These are phyloP conservation scores for Orchesellides sinensis DNA, from an alignment of 2,888 invertebrate species.

Conservation along the genomic window DNA sequence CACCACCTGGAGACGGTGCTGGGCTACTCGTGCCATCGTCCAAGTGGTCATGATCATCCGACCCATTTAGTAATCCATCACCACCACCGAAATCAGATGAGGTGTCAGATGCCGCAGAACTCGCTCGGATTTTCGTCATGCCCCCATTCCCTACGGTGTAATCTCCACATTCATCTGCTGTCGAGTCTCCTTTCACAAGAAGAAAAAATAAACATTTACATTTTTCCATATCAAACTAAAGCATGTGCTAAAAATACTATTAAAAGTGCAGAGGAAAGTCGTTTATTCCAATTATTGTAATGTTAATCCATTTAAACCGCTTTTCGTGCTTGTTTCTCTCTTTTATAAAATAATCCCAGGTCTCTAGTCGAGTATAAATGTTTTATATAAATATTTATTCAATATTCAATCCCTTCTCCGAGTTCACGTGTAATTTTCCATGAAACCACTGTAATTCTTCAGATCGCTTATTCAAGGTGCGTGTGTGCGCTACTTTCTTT, in stretches of 20 bases:
- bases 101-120: conserved; percentile 72
- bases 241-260: neutral
- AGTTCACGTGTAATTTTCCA: no score
- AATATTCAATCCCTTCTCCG: no score
- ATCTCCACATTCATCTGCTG: conserved; percentile 72
- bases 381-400: no score
- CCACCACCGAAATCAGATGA: conserved; percentile 74
- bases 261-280: neutral
- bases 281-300: neutral
- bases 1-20: conserved; percentile 58
- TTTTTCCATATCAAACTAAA: neutral
- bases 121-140: conserved; percentile 68
- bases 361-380: no score
- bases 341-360: no score
- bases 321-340: no score
- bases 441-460: no score
- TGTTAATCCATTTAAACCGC: neutral
- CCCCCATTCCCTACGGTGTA: conserved; percentile 55
- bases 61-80: conserved; percentile 71
- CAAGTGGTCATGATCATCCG: conserved; percentile 54
- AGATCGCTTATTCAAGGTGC: no score
- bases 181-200: conserved; percentile 32
- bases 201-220: neutral
- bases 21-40: conserved; percentile 46
- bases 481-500: conserved; percentile 6